Conservation (phyloP, 2,888 invertebrate genomes). For the Scrobipalpa costella region DNA sequence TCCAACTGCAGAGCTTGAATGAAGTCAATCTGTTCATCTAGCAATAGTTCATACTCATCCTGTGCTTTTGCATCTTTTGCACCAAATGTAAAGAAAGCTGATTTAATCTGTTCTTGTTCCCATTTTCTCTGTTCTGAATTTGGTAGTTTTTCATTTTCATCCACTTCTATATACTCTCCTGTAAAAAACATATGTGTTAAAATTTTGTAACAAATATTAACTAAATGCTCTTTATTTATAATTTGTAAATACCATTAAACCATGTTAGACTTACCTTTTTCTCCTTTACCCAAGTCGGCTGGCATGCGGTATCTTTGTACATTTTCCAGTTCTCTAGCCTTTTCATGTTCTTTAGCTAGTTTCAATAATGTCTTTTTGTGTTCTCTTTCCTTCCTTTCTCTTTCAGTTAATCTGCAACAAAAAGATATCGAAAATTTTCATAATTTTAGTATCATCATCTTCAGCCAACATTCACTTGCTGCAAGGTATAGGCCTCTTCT, state of each 20-base stretch:
- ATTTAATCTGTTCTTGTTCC: conserved; percentile 98
- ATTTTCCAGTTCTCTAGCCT: conserved; percentile 95
- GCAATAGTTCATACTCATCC: conserved; percentile 94
- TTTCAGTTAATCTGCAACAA: conserved; percentile 87
- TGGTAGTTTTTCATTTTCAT: conserved; percentile 91
- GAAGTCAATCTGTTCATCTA: conserved; percentile 99
- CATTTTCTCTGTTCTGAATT: conserved; percentile 95
- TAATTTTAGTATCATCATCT: no score
- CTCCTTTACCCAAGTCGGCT: conserved; percentile 89
- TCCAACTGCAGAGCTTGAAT: conserved; percentile 93
- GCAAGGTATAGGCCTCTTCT: no score
- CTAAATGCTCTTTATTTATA: no score
- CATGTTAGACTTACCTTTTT: conserved; percentile 70
- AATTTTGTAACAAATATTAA: not conserved
- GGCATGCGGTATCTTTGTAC: conserved; percentile 98
- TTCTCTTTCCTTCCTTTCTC: conserved; percentile 91
- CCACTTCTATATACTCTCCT: conserved; percentile 90
- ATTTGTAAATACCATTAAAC: not conserved
- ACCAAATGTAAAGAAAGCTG: conserved; percentile 95
- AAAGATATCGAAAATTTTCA: not conserved
- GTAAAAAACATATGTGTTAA: conserved; percentile 37
- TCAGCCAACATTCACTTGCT: no score
- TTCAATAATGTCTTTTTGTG: conserved; percentile 95
- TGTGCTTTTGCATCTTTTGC: conserved; percentile 90
- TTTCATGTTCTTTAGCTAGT: conserved; percentile 97